phyloP scores from a whole-genome alignment of 2,888 invertebrate genomes.

The Ophraella communa region DNA sequence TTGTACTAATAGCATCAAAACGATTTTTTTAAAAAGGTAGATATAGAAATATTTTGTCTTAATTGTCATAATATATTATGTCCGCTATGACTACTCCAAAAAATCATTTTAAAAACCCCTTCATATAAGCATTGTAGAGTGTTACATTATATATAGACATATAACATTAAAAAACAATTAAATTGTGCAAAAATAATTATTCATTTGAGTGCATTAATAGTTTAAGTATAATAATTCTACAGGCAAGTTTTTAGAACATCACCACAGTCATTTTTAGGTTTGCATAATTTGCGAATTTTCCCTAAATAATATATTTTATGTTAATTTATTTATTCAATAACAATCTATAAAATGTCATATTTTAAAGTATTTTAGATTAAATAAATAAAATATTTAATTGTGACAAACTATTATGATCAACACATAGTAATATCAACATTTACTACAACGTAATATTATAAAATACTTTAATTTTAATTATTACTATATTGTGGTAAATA shows the following conservation, averaged over 20 bases:
- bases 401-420: neutral
- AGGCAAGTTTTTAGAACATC: neutral
- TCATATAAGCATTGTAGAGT: no score
- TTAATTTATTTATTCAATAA: neutral
- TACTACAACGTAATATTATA: neutral
- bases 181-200: constrained; percentile 5
- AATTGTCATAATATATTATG: no score
- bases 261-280: neutral
- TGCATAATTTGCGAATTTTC: neutral
- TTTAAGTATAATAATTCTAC: neutral
- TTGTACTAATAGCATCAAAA: no score
- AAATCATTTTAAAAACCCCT: no score
- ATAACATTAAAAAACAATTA: neutral
- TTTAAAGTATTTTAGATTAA: neutral
- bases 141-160: neutral
- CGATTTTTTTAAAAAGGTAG: no score
- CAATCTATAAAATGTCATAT: neutral
- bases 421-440: neutral
- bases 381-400: neutral
- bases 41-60: no score
- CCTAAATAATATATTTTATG: neutral
- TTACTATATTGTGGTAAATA: neutral
- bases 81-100: no score
- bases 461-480: neutral
- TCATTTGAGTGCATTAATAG: neutral